These are phyloP conservation scores for Chrysogorgia sp. DNA, from an alignment of 92 coral and sea anemone genomes.

Conservation along the genomic window DNA sequence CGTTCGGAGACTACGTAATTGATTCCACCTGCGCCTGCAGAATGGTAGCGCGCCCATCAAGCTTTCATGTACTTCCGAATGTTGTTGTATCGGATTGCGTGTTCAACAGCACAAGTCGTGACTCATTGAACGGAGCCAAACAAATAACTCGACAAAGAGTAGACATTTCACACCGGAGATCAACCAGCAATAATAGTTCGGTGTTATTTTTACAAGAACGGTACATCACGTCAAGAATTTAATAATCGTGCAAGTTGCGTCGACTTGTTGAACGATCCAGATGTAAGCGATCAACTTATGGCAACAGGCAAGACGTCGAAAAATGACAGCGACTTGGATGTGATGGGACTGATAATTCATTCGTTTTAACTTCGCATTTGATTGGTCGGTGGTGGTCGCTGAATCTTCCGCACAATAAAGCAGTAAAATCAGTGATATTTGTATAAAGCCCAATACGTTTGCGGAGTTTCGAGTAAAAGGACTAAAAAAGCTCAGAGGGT, in stretches of 20 bases:
- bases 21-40: slow-evolving; percentile 31
- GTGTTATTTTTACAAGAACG: slow-evolving; percentile 33
- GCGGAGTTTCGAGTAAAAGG: not conserved
- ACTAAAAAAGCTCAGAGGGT: slow-evolving; percentile 16
- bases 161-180: slow-evolving; percentile 35
- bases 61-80: slow-evolving; percentile 34
- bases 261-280: slow-evolving; percentile 53
- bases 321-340: slow-evolving; percentile 40
- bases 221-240: slow-evolving; percentile 40
- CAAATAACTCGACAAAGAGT: slow-evolving; percentile 37
- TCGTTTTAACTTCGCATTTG: slow-evolving; percentile 44
- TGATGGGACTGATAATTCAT: slow-evolving; percentile 44
- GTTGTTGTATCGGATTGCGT: slow-evolving; percentile 33
- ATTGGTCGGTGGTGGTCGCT: slow-evolving; percentile 38
- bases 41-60: not conserved
- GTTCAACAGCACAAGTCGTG: not conserved
- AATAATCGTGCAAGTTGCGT: slow-evolving; percentile 43
- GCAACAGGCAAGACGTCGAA: slow-evolving; percentile 49
- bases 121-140: not conserved
- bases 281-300: slow-evolving; percentile 53
- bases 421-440: slow-evolving; percentile 20
- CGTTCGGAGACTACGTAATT: slow-evolving; percentile 21
- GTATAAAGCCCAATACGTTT: not conserved
- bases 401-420: slow-evolving; percentile 26
- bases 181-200: slow-evolving; percentile 28